Evolutionary conservation across 2,797 vertebrate species (phyloP).

Genomic region (Bradypus variegatus): DNA sequence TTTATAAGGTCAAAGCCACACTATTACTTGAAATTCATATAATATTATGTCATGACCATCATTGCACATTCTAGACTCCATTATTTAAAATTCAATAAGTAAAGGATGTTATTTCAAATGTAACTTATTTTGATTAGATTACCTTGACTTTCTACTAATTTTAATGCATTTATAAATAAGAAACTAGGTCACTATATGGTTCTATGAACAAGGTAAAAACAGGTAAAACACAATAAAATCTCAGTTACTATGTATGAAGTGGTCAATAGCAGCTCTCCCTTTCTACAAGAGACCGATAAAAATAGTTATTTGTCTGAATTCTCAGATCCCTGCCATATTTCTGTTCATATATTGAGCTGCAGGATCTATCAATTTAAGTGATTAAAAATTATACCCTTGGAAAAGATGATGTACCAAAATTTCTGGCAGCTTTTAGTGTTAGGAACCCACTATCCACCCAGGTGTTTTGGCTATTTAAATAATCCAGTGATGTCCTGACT

Average conservation of each 20-base stretch:
- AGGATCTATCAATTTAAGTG: neutral
- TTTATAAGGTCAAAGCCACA: slow-evolving; percentile 22
- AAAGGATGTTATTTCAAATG: slow-evolving; percentile 28
- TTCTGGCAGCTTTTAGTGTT: neutral
- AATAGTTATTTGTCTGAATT: neutral
- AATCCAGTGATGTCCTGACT: slow-evolving; percentile 25
- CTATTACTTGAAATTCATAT: slow-evolving; percentile 28
- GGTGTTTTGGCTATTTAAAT: slow-evolving; percentile 46
- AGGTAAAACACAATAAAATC: neutral
- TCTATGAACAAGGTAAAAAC: neutral
- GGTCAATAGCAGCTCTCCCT: neutral
- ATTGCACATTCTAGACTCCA: neutral
- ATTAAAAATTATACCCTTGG: slow-evolving; percentile 39
- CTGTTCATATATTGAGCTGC: neutral
- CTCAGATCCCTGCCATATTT: neutral
- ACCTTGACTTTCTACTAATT: neutral
- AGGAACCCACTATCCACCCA: slow-evolving; percentile 5
- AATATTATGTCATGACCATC: neutral
- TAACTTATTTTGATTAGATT: slow-evolving; percentile 19
- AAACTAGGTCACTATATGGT: neutral
- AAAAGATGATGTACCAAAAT: neutral
- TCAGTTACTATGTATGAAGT: neutral
- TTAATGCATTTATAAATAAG: slow-evolving; percentile 11
- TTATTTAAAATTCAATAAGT: slow-evolving; percentile 14
- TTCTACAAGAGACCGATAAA: neutral